Evolutionary conservation across 1,140 invertebrate genomes (phyloP), one percentile per base, ranked within the genome.

Genomic region (Diabrotica undecimpunctata): DNA sequence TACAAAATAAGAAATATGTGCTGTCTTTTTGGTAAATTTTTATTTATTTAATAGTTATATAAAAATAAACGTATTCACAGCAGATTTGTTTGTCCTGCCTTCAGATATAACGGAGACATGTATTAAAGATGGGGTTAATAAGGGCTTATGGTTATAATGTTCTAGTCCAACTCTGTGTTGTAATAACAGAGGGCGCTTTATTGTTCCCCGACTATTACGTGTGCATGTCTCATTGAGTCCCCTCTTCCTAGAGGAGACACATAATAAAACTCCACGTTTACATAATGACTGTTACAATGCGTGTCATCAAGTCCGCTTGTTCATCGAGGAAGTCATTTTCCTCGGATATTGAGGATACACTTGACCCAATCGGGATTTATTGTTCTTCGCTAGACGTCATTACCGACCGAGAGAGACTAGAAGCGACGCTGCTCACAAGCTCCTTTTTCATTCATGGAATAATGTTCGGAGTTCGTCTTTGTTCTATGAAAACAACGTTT

Each of bases 271-370:
- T 67, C 66, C 63, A 65, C 74, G 71, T 74, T 75, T 75, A 75
- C 72, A 74, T 75, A 75, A 75, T 75, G 74, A 75, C 74, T 66
- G 72, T 70, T 66, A 75, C 74, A 75, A 75, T 75, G 71, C 70
- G 71, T 75, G 74, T 74, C 74, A 75, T 75, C 74, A 75, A 66
- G 63, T 66, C 62, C 68, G 69, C 74, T 75, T 75, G 74, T 75
- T 75, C 74, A 68, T 69, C 66, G 65, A 72, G 74, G 74, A 74
- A 75, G 74, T 75, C 74, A 72, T 75, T 75, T 74, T 71, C 66
- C 66, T 72, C 70, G 68, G 64, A 72, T 70, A 71, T 69, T 66
- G 71, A 67, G 63, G 66, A 66, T 67, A 68, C 67, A 73, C 72
- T 73, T 73, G 72, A 73, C 72, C 72, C 72, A 66, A 71, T 66